Evolutionary conservation across 2,113 vertebrate species (phyloP).

Genomic region (Chamaetylas fuelleborni): DNA sequence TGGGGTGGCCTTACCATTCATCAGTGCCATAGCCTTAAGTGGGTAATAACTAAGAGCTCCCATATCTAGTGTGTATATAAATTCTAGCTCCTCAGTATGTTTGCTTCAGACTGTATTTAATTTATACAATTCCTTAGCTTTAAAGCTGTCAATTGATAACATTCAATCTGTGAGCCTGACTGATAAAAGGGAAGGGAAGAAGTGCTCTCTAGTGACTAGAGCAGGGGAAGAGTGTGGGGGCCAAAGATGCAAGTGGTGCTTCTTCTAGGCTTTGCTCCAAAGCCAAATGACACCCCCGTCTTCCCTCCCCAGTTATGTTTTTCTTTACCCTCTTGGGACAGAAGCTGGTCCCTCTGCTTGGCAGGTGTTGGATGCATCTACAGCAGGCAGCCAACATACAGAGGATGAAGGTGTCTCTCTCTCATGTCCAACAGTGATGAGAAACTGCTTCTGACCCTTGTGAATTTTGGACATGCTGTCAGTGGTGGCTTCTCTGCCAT

Average conservation of each 20-base stretch:
- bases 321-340: not conserved
- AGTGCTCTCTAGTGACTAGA: constrained; percentile 53
- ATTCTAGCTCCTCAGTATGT: constrained; percentile 71
- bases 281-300: fast-evolving
- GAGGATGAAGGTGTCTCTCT: not conserved
- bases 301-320: not conserved
- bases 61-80: constrained; percentile 69
- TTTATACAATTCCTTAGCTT: constrained; percentile 74
- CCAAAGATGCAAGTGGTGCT: not conserved
- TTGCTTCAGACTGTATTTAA: constrained; percentile 65
- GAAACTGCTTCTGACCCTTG: not conserved
- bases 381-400: not conserved
- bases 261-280: not conserved
- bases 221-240: not conserved
- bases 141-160: constrained; percentile 73
- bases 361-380: not conserved
- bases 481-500: not conserved
- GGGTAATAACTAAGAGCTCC: constrained; percentile 74
- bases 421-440: not conserved
- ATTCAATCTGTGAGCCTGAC: constrained; percentile 65
- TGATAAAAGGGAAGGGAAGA: constrained; percentile 64
- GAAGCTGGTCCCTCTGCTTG: not conserved
- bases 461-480: not conserved
- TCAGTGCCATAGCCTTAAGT: constrained; percentile 72
- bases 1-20: constrained; percentile 69